Base-by-base conservation (phyloP, 2,113 vertebrate species). In the Prochilodus magdalenae region DNA sequence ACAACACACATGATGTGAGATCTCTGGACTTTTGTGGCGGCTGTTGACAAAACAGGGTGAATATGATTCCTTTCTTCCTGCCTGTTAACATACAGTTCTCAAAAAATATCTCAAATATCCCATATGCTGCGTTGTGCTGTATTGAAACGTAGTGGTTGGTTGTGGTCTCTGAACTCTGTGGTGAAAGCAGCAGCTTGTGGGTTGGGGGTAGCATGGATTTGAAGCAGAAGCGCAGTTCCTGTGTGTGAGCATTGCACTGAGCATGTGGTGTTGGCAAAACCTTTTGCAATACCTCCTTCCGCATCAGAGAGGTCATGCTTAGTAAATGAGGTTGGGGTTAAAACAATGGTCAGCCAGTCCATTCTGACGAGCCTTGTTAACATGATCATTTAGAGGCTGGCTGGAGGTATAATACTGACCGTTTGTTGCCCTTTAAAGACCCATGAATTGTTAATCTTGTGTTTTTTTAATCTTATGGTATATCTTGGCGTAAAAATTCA, bases 181-280 rank as follows among this genome's bases (percentile, higher is more conserved):
- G 14, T 5, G 27, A 53, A 7, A 47, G 33, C 27, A 26, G 26
- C 53, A 20, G 51, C 66, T 53, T 14, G n/a, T 33, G n/a, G 59
- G 20, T 65, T 18, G 18, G 10, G n/a, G 4, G 27, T 65, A 30
- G 62, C 29, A 30, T 30, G 27, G 62, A 26, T 60, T 55, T 22
- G 20, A 55, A 22, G 1, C 0, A 26, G 20, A 26, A 60, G 57
- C n/a, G 10, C n/a, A 26, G 57, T 60, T 60, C 57, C 53, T 69
- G 72, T 73, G 73, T 80, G 77, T 29, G 47, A 29, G 36, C 40
- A 18, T 22, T 77, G 36, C 44, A 26, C 12, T 22, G 59, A 11
- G 59, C 24, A 60, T 22, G 59, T 53, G 51, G 20, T 55, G 5
- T 55, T 36, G 57, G 8, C n/a, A 57, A 7, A 57, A 7, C 20